Percentiles rank a stretch among this genome's conserved stretches.
These are phyloP conservation scores for Siniperca undulata DNA, from an alignment of 2,797 vertebrate genomes.

Conservation along the genomic window DNA sequence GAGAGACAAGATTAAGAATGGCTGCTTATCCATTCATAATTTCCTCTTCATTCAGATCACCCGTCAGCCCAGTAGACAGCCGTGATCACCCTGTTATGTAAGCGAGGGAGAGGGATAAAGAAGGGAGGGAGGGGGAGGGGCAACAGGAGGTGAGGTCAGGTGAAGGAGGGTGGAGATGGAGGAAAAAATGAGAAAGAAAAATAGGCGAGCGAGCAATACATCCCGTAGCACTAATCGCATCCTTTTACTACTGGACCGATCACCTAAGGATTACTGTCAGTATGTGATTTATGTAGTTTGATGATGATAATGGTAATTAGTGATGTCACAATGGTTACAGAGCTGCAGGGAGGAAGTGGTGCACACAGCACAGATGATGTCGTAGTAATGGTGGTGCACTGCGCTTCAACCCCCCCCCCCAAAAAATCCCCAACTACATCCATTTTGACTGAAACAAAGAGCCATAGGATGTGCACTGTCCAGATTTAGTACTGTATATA, in stretches of 20 bases:
- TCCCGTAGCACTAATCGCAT: constrained; percentile 1
- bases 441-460: constrained; percentile 7
- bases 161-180: constrained; percentile 34
- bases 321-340: constrained; percentile 53
- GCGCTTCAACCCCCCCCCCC: neutral
- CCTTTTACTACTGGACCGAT: neutral
- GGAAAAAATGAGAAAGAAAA: constrained; percentile 10
- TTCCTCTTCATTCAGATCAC: constrained; percentile 69
- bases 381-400: constrained; percentile 31
- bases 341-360: neutral
- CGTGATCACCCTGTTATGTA: constrained; percentile 47
- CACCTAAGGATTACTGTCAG: neutral
- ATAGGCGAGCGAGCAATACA: neutral
- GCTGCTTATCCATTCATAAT: constrained; percentile 82
- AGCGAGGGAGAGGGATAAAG: constrained; percentile 15
- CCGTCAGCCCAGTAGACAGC: constrained; percentile 37
- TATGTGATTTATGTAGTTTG: neutral
- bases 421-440: neutral
- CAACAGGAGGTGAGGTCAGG: constrained; percentile 42
- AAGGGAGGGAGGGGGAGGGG: neutral
- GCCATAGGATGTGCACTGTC: neutral
- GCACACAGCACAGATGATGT: constrained; percentile 15
- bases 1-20: constrained; percentile 74
- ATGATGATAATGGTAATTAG: constrained; percentile 15
- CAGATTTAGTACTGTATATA: neutral